These are phyloP conservation scores for Diabrotica undecimpunctata DNA, from an alignment of 1,140 invertebrate genomes.

Conservation along the genomic window DNA sequence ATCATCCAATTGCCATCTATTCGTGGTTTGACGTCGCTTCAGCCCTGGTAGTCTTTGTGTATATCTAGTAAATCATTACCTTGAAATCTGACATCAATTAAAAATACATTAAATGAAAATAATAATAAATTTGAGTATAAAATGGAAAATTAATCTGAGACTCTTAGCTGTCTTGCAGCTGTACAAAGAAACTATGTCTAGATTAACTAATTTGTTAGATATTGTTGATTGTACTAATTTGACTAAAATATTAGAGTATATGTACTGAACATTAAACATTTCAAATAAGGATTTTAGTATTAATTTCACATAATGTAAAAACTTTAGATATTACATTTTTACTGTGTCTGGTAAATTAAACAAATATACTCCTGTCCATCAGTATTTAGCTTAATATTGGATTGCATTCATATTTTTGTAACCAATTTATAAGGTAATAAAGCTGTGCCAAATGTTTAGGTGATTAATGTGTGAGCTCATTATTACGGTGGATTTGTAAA, in stretches of 20 bases:
- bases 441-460: neutral
- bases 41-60: no score
- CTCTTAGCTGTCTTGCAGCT: no score
- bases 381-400: slow-evolving; percentile 1
- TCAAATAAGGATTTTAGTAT: neutral
- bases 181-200: no score
- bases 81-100: no score
- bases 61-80: no score
- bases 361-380: neutral
- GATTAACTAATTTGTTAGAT: no score
- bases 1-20: no score
- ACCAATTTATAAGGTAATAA: neutral
- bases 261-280: neutral
- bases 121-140: no score
- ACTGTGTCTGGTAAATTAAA: neutral
- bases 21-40: no score
- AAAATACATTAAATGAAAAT: no score
- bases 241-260: neutral
- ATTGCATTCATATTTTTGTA: slow-evolving; percentile 1
- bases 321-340: neutral
- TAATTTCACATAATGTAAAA: neutral
- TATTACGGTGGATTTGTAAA: neutral
- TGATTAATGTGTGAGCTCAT: neutral
- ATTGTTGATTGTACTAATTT: no score
- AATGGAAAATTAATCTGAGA: no score